These are phyloP conservation scores for Turdus rufiventris DNA, from an alignment of 2,113 vertebrate species.

Conservation along the genomic window DNA sequence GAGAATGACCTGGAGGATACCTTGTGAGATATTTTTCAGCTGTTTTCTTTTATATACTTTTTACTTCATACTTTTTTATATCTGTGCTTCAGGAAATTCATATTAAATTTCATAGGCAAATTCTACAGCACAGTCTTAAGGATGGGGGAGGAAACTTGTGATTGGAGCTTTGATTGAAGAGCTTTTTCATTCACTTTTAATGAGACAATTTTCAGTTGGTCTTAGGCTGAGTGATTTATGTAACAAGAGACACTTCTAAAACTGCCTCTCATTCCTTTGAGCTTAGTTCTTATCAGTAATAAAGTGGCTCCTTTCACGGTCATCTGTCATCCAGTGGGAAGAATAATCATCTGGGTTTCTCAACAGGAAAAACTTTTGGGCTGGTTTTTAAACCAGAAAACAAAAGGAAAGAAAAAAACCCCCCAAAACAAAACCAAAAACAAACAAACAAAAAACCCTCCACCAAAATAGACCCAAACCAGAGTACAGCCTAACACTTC, in stretches of 20 bases:
- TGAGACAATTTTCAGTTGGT: background rate
- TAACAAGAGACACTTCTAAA: background rate
- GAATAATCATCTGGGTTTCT: background rate
- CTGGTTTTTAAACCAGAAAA: background rate
- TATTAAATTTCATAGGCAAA: background rate
- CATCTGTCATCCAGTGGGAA: background rate
- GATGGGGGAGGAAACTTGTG: background rate
- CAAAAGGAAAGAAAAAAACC: background rate
- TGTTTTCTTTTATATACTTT: background rate
- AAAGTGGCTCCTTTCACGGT: background rate
- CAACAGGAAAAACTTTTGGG: background rate
- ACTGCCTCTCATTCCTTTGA: conserved; percentile 1
- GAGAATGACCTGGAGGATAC: background rate
- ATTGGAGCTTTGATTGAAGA: background rate
- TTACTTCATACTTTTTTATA: background rate
- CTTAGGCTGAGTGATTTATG: conserved; percentile 7
- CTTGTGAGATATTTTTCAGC: background rate
- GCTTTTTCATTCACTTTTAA: conserved; percentile 14
- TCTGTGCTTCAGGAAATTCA: background rate
- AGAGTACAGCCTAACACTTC: background rate
- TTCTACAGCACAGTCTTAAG: background rate
- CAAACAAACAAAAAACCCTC: background rate
- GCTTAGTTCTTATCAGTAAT: conserved; percentile 15
- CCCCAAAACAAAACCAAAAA: background rate
- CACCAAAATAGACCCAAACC: background rate